These are phyloP conservation scores for Nannoperca australis DNA, from an alignment of 2,797 vertebrate species.

Conservation along the genomic window DNA sequence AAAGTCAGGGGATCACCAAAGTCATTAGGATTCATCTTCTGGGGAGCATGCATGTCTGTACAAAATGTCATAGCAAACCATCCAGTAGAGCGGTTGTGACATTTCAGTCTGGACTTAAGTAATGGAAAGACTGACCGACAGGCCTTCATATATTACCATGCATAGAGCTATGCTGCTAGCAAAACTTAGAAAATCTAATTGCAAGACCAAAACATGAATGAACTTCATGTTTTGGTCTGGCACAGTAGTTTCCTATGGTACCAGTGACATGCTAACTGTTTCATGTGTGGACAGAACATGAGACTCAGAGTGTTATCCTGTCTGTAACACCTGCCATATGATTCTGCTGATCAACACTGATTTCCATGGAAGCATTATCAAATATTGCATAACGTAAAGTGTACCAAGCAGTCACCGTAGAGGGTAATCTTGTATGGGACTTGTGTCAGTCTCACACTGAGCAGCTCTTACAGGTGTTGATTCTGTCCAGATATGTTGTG, in stretches of 20 bases:
- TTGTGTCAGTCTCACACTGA: not conserved
- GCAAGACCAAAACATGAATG: not conserved
- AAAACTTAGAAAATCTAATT: not conserved
- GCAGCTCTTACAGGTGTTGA: constrained; percentile 7
- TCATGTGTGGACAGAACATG: not conserved
- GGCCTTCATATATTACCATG: too few relatives aligned
- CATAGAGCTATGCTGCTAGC: not conserved
- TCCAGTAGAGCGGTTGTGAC: not conserved
- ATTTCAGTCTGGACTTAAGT: not conserved
- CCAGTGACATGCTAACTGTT: not conserved
- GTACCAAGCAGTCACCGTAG: not conserved
- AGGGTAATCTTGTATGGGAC: not conserved
- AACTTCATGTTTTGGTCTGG: not conserved
- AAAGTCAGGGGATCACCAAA: not conserved
- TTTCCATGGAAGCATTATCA: not conserved
- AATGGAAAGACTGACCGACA: not conserved
- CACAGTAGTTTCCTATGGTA: not conserved
- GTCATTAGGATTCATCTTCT: not conserved
- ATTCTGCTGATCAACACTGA: not conserved
- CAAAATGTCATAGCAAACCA: not conserved
- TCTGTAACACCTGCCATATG: not conserved
- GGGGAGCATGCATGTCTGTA: not conserved
- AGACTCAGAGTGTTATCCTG: not conserved
- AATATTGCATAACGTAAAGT: not conserved
- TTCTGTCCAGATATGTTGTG: constrained; percentile 36